Evolutionary conservation across 2,113 vertebrate species (phyloP).

Genomic region (Willisornis vidua): DNA sequence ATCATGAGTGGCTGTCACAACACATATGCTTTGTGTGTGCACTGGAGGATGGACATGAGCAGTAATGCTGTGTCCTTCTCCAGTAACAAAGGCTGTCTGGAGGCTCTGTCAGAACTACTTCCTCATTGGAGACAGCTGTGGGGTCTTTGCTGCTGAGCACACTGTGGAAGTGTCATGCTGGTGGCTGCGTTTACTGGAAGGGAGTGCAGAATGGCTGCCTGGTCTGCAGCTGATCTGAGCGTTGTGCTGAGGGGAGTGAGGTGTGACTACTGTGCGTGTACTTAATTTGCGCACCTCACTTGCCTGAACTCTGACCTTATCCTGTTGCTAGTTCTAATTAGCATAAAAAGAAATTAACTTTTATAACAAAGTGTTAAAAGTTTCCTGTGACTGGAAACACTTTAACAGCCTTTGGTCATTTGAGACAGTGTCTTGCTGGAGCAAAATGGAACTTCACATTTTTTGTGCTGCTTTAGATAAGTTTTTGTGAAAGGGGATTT

Average conservation of each 20-base stretch:
- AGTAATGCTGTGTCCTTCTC: neutral
- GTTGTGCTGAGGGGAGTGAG: neutral
- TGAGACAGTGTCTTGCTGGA: neutral
- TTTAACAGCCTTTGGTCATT: neutral
- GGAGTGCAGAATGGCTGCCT: neutral
- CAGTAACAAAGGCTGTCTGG: neutral
- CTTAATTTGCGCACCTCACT: neutral
- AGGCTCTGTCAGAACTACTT: neutral
- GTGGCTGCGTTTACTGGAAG: neutral
- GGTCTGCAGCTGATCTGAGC: neutral
- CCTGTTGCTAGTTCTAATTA: neutral
- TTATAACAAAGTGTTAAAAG: neutral
- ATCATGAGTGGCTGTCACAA: neutral
- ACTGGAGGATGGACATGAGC: neutral
- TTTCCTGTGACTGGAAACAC: neutral
- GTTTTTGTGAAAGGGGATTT: neutral
- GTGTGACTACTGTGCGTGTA: accelerated
- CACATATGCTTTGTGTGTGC: neutral
- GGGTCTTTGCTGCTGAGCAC: neutral
- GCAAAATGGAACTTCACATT: neutral
- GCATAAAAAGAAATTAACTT: neutral
- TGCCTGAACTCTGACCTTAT: neutral
- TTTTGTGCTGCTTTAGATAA: neutral
- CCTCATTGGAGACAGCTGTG: accelerated
- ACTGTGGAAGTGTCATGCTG: neutral